A percentile compares a stretch with the other conserved stretches of the same genome.
phyloP scores from a whole-genome alignment of 2,888 invertebrate genomes.

The Papilio demoleus region DNA sequence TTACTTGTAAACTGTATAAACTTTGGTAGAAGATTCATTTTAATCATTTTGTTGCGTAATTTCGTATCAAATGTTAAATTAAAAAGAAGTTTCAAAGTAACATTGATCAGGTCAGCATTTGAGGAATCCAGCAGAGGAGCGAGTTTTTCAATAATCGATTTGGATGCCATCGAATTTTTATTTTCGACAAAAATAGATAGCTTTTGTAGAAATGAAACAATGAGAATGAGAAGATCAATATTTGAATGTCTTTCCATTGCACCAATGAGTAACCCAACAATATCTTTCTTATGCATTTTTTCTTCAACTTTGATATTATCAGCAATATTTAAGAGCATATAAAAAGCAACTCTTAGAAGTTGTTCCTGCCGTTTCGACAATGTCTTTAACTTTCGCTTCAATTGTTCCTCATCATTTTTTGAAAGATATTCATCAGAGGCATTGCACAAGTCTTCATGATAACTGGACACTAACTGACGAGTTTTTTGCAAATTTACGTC shows the following conservation, averaged over 20 bases:
- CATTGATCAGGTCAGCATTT: slow-evolving; percentile 89
- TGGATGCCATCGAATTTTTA: slow-evolving; percentile 94
- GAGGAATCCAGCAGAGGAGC: slow-evolving; percentile 89
- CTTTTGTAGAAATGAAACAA: slow-evolving; percentile 97
- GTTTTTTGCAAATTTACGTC: slow-evolving; percentile 82
- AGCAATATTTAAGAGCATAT: slow-evolving; percentile 96
- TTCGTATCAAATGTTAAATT: slow-evolving; percentile 98
- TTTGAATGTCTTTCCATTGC: slow-evolving; percentile 94
- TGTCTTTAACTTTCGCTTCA: slow-evolving; percentile 89
- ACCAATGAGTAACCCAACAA: slow-evolving; percentile 93
- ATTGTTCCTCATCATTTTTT: slow-evolving; percentile 89
- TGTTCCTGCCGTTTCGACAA: slow-evolving; percentile 97
- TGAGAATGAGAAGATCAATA: slow-evolving; percentile 93
- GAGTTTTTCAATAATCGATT: slow-evolving; percentile 92
- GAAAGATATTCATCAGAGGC: slow-evolving; percentile 75
- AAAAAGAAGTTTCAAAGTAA: slow-evolving; percentile 93
- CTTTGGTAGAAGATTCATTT: slow-evolving; percentile 94
- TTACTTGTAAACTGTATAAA: slow-evolving; percentile 93
- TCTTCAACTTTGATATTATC: slow-evolving; percentile 97
- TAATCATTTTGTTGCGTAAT: slow-evolving; percentile 94
- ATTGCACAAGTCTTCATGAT: slow-evolving; percentile 86
- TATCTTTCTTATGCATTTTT: slow-evolving; percentile 97
- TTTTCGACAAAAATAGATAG: slow-evolving; percentile 97
- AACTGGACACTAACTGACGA: slow-evolving; percentile 86
- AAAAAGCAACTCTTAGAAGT: slow-evolving; percentile 94